Evolutionary conservation across 2,888 invertebrate genomes (phyloP), one percentile per base, ranked within the genome.

Genomic region (Sphaerophoria rueppellii): DNA sequence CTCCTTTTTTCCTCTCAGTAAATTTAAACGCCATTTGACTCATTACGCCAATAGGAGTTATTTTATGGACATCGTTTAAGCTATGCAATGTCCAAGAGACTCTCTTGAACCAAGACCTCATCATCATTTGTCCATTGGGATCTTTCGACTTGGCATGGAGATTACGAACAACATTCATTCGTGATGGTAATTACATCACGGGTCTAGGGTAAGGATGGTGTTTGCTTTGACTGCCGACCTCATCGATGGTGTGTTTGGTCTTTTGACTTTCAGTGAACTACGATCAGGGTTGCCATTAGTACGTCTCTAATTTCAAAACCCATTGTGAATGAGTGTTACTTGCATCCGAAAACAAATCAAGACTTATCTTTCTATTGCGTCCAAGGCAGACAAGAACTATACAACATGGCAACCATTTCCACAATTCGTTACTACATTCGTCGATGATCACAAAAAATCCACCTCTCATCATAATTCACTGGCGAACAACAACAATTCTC

Each of bases 161-260:
- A 5, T 24, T 37, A 52, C n/a, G 24, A 24, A 1, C 24, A 24
- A 24, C 24, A 24, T 24, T 35, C 9, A 63, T 54, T 69, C 48
- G 35, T 43, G 65, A 82, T 74, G 78, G 82, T 78, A 78, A 82
- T 82, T 82, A 82, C 78, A 82, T 75, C 70, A 70, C 74, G 65
- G 52, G 58, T 70, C 52, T 70, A 65, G 78, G 70, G 82, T 70
- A 74, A 74, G 77, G 79, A 71, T 79, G 75, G 61, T 83, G 83
- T 83, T 80, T 83, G 72, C 83, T 83, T 83, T 79, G 80, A 83
- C 83, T 83, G 83, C 83, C 83, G 80, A 80, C 83, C 83, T 69
- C 75, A 80, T 83, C 83, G 83, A 75, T 72, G 80, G 50, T 80
- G 80, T 80, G 83, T 80, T 65, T 83, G 75, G 75, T 83, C 71